These are phyloP conservation scores for Monodelphis domestica DNA, from an alignment of 2,797 vertebrate genomes.

Conservation along the genomic window DNA sequence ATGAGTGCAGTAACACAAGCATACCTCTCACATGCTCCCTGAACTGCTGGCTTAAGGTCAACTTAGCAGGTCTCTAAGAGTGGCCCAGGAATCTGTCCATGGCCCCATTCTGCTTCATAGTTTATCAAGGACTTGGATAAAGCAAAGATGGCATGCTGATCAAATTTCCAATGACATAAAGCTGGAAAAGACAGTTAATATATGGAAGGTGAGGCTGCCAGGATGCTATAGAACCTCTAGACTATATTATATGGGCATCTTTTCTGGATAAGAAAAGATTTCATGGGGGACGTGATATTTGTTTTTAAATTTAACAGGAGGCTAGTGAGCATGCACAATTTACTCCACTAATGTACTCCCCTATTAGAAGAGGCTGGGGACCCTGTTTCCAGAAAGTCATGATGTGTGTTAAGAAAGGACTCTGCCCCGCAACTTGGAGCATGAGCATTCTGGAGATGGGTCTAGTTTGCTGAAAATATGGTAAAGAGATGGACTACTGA, in stretches of 20 bases:
- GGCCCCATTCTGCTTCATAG: neutral
- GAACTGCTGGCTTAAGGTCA: neutral
- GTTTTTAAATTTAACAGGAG: no score
- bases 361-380: neutral
- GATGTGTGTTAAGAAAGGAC: neutral
- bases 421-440: neutral
- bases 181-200: neutral
- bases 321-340: neutral
- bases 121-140: neutral
- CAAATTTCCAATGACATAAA: neutral
- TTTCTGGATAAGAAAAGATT: neutral
- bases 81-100: neutral
- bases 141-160: neutral
- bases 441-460: no score
- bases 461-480: neutral
- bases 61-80: neutral
- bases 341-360: neutral
- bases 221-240: neutral
- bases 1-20: neutral
- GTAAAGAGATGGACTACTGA: neutral
- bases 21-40: slow-evolving; percentile 19
- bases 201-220: neutral
- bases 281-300: no score
- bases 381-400: neutral
- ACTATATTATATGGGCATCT: neutral